Evolutionary conservation across 2,113 vertebrate genomes (phyloP).

Genomic region (Mustelus asterias): DNA sequence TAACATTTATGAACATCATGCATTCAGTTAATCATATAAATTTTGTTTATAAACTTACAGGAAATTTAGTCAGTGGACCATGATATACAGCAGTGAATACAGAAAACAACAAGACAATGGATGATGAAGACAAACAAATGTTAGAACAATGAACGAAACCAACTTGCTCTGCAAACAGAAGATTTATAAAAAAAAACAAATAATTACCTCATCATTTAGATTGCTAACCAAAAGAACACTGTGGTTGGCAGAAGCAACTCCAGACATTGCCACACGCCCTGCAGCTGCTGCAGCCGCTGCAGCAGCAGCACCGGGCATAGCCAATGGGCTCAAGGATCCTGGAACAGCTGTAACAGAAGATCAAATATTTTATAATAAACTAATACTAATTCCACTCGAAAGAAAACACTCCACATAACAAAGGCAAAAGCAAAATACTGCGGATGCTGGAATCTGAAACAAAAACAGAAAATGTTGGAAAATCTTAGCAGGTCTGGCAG

Average conservation of each 20-base stretch:
- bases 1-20: neutral
- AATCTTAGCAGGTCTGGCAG: no score
- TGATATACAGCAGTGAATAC: neutral
- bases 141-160: slow-evolving; percentile 14
- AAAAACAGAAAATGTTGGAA: no score
- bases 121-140: neutral
- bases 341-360: slow-evolving; percentile 73
- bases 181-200: neutral
- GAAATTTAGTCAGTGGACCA: neutral
- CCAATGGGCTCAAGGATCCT: slow-evolving; percentile 90
- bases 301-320: slow-evolving; percentile 75
- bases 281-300: slow-evolving; percentile 87
- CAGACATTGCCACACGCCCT: slow-evolving; percentile 85
- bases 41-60: neutral
- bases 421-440: no score
- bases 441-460: no score
- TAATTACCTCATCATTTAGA: slow-evolving; percentile 87
- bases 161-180: neutral
- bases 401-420: neutral
- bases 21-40: neutral
- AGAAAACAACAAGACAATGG: neutral
- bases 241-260: slow-evolving; percentile 73
- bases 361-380: slow-evolving; percentile 67
- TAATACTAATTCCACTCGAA: neutral
- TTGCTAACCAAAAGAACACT: slow-evolving; percentile 96